A percentile compares a stretch with the other conserved stretches of the same genome.
Conservation (phyloP, 1,140 invertebrate species). For the Steinernema khuongi region DNA sequence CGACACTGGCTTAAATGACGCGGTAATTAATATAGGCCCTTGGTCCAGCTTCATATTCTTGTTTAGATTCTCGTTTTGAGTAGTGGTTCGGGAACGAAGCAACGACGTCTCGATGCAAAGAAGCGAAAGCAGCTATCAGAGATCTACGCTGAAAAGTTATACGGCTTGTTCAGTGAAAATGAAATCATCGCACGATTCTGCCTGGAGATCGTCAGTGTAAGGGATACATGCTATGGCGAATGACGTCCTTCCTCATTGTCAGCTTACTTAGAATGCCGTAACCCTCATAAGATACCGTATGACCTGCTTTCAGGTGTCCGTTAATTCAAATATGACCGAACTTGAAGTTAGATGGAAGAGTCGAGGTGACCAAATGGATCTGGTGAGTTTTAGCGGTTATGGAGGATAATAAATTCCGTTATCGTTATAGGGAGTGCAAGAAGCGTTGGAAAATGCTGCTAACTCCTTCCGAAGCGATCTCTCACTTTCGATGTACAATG, state of each 20-base stretch:
- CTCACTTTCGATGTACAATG: slow-evolving; percentile 23
- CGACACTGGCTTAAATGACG: background rate
- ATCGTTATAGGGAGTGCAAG: background rate
- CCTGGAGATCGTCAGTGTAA: slow-evolving; percentile 11
- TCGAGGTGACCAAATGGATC: background rate
- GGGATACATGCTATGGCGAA: slow-evolving; percentile 20
- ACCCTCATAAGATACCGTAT: no score
- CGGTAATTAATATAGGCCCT: background rate
- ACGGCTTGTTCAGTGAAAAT: slow-evolving; percentile 25
- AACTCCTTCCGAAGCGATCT: slow-evolving; percentile 19
- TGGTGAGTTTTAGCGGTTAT: background rate
- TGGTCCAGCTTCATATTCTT: background rate
- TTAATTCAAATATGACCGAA: background rate
- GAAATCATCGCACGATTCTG: slow-evolving; percentile 18
- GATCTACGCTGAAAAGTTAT: slow-evolving; percentile 35
- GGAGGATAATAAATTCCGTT: background rate
- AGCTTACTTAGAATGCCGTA: slow-evolving; percentile 31
- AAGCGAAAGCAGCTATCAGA: slow-evolving; percentile 35
- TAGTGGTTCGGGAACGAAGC: background rate
- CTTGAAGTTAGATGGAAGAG: background rate
- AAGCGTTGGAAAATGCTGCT: background rate
- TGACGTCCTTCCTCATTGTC: slow-evolving; percentile 4
- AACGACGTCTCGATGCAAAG: slow-evolving; percentile 39
- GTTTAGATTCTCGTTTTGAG: background rate
- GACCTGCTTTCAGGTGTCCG: slow-evolving; percentile 2